Evolutionary conservation across 2,888 invertebrate species (phyloP), one percentile per base, ranked within the genome.

Genomic region (Oligia strigilis): DNA sequence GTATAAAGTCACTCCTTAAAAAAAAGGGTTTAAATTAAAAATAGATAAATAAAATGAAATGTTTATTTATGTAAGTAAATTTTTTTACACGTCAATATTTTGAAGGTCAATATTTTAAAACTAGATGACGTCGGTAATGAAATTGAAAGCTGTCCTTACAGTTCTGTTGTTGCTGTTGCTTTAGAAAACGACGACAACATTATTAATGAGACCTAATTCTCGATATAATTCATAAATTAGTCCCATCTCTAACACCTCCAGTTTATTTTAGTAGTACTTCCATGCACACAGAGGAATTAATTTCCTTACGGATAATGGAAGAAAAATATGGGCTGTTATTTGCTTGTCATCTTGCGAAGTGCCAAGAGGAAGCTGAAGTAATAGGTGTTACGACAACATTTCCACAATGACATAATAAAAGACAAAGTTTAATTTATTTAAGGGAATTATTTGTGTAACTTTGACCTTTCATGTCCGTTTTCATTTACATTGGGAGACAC

Each of bases 231-330:
- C 19, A 43, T 23, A n/a, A 58, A 8, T 5, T 8, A 8, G 8
- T 58, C 75, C n/a, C 78, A 76, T 67, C 82, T 60, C 81, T 84
- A 67, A n/a, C 19, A 73, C 55, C 49, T 69, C 46, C 69, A 73
- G 77, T 76, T 78, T 85, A 76, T 75, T 78, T 81, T 85, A 64
- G 40, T 65, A 58, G 58, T 78, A 81, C 71, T 75, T 85, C 40
- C 49, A 70, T 52, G 70, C 62, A 73, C 70, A 80, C 80, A 73
- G 66, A 82, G 66, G 77, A 80, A 82, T 85, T 86, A 83, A 85
- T 86, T 85, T 86, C 86, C 83, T 82, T 71, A 65, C 70, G 58
- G 73, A 76, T 85, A 86, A 85, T 85, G 86, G 75, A 86, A 85
- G 58, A 77, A 85, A 86, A 85, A 85, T 83, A 85, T 77, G 60